Base-by-base conservation (phyloP, 2,113 vertebrate species). In the Leptocoma aspasia region DNA sequence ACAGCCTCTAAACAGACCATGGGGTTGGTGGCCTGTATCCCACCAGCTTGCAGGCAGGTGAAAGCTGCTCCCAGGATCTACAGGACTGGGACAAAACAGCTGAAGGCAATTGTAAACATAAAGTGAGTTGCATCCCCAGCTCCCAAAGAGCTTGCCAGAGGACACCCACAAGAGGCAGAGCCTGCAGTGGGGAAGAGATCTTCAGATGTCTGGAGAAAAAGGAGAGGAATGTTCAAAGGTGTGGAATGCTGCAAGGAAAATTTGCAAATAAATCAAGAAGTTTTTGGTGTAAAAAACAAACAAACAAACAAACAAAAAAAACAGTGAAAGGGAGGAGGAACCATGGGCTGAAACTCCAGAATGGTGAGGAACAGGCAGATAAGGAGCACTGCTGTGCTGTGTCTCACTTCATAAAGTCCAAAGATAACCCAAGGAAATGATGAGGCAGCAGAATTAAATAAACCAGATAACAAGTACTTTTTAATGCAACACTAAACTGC, bases 1-100 rank as follows among this genome's bases (percentile, higher is more conserved):
- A 20, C 5, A 16, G 35, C 4, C 33, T 57, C 18, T 20, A 49
- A 77, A 87, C 0, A 3, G 1, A 1, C 53, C 28, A 6, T 4
- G 24, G 31, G 16, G 9, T n/a, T 2, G 2, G 28, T 4, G 3
- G 4, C 57, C 22, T 89, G 31, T 10, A 82, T 50, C 6, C 15
- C 11, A 31, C 5, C 6, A 41, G 4, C 15, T 35, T 45, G 26
- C 2, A 3, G 27, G n/a, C 26, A 26, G 20, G 26, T 20, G 45
- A 70, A 65, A 81, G 7, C 3, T 8, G 11, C 1, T 91, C 18
- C 33, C 47, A 45, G 27, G 9, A 24, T 42, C 49, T 72, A 64
- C n/a, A 72, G 3, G 15, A 39, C 11, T 50, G 49, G 24, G 47
- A 42, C 16, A 79, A 66, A 80, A 68, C 2, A 30, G 11, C 26